Percentiles rank a stretch among this genome's conserved stretches.
These are phyloP conservation scores for Leguminivora glycinivorella DNA, from an alignment of 1,140 invertebrate genomes.

Conservation along the genomic window DNA sequence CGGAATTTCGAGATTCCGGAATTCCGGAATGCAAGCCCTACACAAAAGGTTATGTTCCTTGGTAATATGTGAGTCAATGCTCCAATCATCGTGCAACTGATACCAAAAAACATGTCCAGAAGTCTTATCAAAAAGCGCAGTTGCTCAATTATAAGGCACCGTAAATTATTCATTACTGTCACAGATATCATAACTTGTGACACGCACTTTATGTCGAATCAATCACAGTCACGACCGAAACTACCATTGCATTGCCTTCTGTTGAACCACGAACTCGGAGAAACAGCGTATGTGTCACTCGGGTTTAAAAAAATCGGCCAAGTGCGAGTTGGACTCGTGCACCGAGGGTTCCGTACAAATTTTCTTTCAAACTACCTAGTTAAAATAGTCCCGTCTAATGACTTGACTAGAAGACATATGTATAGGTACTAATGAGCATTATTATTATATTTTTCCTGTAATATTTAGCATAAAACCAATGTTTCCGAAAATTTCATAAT, in stretches of 20 bases:
- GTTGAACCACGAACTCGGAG: conserved; percentile 16
- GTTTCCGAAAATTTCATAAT: too few species aligned
- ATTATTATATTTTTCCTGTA: too few species aligned
- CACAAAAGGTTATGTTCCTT: not conserved
- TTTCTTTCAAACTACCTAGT: too few species aligned
- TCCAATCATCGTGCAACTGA: conserved; percentile 17
- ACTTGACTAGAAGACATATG: too few species aligned
- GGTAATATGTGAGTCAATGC: not conserved
- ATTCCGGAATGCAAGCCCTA: too few species aligned
- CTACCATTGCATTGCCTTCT: conserved; percentile 11
- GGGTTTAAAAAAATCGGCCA: too few species aligned
- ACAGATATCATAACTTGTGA: conserved; percentile 33
- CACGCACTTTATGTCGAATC: conserved; percentile 34
- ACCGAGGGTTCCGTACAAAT: too few species aligned
- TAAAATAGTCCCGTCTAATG: too few species aligned
- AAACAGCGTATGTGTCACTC: not conserved
- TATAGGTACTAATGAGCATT: too few species aligned
- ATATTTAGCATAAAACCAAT: too few species aligned
- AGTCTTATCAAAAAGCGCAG: not conserved
- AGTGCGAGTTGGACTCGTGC: too few species aligned
- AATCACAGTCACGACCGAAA: conserved; percentile 28
- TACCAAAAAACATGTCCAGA: not conserved
- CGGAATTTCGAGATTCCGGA: too few species aligned
- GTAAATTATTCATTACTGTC: conserved; percentile 32
- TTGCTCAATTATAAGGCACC: conserved; percentile 23